phyloP scores from a whole-genome alignment of 2,113 vertebrate species.

The Diadophis punctatus region DNA sequence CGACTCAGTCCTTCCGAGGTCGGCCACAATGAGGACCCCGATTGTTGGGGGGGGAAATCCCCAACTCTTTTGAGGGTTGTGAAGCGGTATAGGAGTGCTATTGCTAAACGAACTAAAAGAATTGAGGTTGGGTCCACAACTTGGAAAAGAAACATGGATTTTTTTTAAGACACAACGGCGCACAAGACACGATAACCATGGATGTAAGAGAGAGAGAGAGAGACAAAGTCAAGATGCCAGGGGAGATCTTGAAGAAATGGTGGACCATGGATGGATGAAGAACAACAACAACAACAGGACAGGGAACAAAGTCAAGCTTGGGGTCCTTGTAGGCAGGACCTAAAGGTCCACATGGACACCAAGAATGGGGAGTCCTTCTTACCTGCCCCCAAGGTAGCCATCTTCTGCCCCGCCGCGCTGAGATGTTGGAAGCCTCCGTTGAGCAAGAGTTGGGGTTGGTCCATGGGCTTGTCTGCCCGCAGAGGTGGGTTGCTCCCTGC shows the following conservation, averaged over 20 bases:
- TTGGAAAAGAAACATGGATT: background rate
- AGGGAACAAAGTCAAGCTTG: background rate
- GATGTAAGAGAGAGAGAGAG: background rate
- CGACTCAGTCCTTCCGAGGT: background rate
- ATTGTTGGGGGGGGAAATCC: background rate
- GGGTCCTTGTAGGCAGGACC: too few relatives aligned
- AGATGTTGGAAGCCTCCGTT: constrained; percentile 56
- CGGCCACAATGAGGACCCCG: background rate
- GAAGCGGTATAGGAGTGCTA: background rate
- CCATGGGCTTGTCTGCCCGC: constrained; percentile 57
- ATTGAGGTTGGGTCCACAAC: background rate
- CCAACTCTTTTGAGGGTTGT: background rate
- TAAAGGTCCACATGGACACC: background rate
- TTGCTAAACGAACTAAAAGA: background rate
- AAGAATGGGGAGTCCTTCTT: constrained; percentile 2
- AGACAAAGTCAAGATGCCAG: background rate
- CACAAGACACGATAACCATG: background rate
- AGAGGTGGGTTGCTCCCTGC: constrained; percentile 19
- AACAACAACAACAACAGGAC: background rate
- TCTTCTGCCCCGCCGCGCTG: constrained; percentile 38
- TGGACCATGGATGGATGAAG: background rate
- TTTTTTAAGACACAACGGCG: background rate
- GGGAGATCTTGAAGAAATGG: background rate
- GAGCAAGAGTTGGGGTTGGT: constrained; percentile 54
- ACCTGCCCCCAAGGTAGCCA: constrained; percentile 46